phyloP scores from a whole-genome alignment of 2,888 invertebrate species.

The Rhimphoctona megacephalus region DNA sequence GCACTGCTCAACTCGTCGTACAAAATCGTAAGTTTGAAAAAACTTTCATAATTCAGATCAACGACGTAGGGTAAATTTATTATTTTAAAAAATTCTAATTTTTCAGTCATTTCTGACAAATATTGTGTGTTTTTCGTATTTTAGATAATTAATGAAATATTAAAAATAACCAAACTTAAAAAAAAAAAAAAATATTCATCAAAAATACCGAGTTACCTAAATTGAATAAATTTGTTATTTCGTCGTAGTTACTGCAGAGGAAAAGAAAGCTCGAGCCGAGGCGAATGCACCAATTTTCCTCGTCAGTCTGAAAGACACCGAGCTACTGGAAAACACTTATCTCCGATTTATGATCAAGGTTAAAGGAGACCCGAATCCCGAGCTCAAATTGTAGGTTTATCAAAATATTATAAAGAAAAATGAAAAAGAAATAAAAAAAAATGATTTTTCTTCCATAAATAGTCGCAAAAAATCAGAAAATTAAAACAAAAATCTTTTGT shows the following conservation, averaged over 20 bases:
- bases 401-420: neutral
- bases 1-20: slow-evolving; percentile 95
- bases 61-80: too few species aligned
- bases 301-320: slow-evolving; percentile 94
- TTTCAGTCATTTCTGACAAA: too few species aligned
- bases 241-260: slow-evolving; percentile 89
- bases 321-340: slow-evolving; percentile 94
- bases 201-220: neutral
- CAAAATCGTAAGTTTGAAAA: slow-evolving; percentile 90
- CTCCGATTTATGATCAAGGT: slow-evolving; percentile 95
- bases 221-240: neutral
- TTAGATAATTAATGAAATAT: too few species aligned
- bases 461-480: too few species aligned
- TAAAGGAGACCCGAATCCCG: slow-evolving; percentile 95
- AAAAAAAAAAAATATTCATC: too few species aligned
- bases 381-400: slow-evolving; percentile 93
- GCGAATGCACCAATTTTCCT: slow-evolving; percentile 93
- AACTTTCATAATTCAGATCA: neutral
- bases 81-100: too few species aligned
- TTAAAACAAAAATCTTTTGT: neutral
- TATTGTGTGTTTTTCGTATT: too few species aligned
- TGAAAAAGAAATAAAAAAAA: neutral
- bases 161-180: too few species aligned
- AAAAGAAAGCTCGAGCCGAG: slow-evolving; percentile 89
- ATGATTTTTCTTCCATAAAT: too few species aligned